These are phyloP conservation scores for Cyphomyrmex costatus DNA, from an alignment of 1,140 invertebrate genomes.

Conservation along the genomic window DNA sequence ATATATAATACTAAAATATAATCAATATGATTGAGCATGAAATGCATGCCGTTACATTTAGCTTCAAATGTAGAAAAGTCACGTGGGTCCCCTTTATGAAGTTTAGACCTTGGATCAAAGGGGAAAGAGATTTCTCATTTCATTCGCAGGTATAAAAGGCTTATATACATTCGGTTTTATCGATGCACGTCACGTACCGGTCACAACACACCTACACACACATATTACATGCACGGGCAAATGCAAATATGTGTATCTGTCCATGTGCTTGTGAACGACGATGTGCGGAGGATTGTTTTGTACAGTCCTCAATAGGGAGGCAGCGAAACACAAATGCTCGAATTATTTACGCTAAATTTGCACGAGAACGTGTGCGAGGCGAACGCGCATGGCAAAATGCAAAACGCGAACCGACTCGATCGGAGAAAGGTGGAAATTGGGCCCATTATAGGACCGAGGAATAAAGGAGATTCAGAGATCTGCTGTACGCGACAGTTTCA, in stretches of 20 bases:
- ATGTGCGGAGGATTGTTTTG: not conserved
- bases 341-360: constrained; percentile 80
- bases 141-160: constrained; percentile 6
- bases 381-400: constrained; percentile 54
- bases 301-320: not conserved
- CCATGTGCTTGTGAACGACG: constrained; percentile 31
- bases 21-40: not conserved
- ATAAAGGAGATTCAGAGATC: not conserved
- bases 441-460: not conserved
- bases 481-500: constrained; percentile 65
- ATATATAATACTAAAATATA: not conserved
- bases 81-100: not conserved
- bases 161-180: constrained; percentile 21
- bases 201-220: not conserved
- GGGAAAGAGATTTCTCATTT: constrained; percentile 9
- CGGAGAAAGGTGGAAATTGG: constrained; percentile 3
- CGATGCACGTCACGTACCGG: constrained; percentile 23
- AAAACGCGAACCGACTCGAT: constrained; percentile 59
- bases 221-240: not conserved
- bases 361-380: constrained; percentile 53
- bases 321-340: constrained; percentile 49
- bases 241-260: not conserved
- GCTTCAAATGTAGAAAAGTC: not conserved
- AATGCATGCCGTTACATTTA: constrained; percentile 23
- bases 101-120: constrained; percentile 3